Evolutionary conservation across 2,888 invertebrate species (phyloP).

Genomic region (Dioctria linearis): DNA sequence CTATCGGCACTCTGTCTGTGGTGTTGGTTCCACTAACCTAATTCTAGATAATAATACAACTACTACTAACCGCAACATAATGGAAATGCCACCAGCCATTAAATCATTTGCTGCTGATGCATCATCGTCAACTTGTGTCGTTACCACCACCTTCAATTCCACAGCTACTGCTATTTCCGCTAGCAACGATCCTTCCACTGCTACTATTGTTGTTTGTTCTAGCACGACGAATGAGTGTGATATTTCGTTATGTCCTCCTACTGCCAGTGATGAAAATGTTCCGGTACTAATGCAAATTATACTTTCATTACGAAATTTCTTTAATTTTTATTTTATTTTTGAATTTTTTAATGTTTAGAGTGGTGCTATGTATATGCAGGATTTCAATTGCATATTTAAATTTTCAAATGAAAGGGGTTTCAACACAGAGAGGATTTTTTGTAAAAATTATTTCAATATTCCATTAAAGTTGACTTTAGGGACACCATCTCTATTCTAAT

Average conservation of each 20-base stretch:
- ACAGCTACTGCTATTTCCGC: slow-evolving; percentile 43
- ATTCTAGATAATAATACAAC: slow-evolving; percentile 53
- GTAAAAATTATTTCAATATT: too few relatives aligned
- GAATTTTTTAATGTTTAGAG: background rate
- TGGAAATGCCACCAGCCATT: slow-evolving; percentile 58
- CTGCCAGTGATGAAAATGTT: slow-evolving; percentile 65
- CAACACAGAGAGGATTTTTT: background rate
- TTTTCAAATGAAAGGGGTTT: background rate
- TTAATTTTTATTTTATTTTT: slow-evolving; percentile 9
- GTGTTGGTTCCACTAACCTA: slow-evolving; percentile 61
- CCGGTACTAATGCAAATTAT: slow-evolving; percentile 73
- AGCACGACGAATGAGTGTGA: slow-evolving; percentile 68
- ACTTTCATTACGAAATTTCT: slow-evolving; percentile 11
- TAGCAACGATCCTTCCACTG: slow-evolving; percentile 40
- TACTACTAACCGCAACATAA: slow-evolving; percentile 19
- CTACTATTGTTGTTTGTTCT: slow-evolving; percentile 68
- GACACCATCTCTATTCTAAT: too few relatives aligned
- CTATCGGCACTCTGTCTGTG: slow-evolving; percentile 59
- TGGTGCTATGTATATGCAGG: slow-evolving; percentile 8
- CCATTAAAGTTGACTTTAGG: too few relatives aligned
- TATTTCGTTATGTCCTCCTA: slow-evolving; percentile 61
- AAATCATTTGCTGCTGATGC: slow-evolving; percentile 61
- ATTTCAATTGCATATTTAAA: background rate
- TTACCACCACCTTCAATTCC: background rate
- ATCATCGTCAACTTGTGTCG: slow-evolving; percentile 51